Base-by-base conservation (phyloP, 2,113 vertebrate genomes). In the Manacus vitellinus region DNA sequence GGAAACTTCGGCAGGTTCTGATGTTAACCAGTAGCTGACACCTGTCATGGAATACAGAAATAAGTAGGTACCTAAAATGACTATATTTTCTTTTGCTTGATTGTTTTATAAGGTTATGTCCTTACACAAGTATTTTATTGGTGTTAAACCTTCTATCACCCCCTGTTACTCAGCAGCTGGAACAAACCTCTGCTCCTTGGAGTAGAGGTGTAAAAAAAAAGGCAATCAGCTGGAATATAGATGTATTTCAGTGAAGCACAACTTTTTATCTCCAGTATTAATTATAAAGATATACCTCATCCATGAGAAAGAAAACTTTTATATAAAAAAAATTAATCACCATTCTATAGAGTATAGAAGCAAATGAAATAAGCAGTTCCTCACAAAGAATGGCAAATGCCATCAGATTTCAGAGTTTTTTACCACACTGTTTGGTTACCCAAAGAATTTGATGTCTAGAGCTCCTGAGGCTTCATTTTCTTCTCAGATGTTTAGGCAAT, bases 131-230 rank as follows among this genome's bases (percentile, higher is more conserved):
- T 82, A 74, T 81, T 95, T 87, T 72, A 88, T 68, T 82, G 24
- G 14, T 75, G 21, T 78, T 89, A 91, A 92, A 80, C 52, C 22
- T 92, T 88, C 80, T 83, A 79, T 87, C 56, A 65, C 66, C 73
- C 91, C 89, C 87, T 89, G 66, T 41, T 94, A 58, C 44, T 49
- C 44, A 85, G 61, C 66, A 87, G 44, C 77, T 96, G 54, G n/a
- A 72, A 81, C 35, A 88, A 67, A 63, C 2, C 28, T 87, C 43
- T 71, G 41, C 2, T 95, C 61, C 61, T 58, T 67, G 31, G 62
- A 92, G 35, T 0, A 71, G 35, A 86, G 27, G 44, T 77, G 21
- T 63, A 75, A 84, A 95, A 65, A 71, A 71, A 30, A 44, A 3
- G 7, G 7, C 17, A 84, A 16, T 55, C 56, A 95, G 9, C 30